Base-by-base conservation (phyloP, 2,113 vertebrate genomes). In the Oreochromis tanganicae region DNA sequence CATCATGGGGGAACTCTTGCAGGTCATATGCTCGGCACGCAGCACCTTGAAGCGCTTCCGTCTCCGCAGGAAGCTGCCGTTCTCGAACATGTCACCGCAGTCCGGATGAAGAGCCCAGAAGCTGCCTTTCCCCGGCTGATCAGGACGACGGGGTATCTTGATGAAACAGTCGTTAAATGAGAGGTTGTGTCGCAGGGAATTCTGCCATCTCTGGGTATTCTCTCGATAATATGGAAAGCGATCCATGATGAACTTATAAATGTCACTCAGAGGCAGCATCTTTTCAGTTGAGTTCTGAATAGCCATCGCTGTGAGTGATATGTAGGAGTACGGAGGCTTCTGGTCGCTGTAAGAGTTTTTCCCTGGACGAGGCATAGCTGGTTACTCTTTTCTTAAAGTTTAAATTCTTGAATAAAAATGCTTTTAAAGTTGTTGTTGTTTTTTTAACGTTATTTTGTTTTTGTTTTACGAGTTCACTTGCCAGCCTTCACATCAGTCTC, bases 311-410 rank as follows among this genome's bases (percentile, higher is more conserved):
- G 98, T 99, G 93, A 99, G 96, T 2, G 98, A 99, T 87, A 99
- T 99, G 90, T 99, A 99, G 6, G 98, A 99, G 88, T 99, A 99
- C 3, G 98, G 98, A 3, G 98, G 98, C 93, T 99, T 99, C 92
- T 99, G 98, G 95, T 99, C 98, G 92, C 98, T 99, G 95, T 99
- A 99, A 0, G 98, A 99, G 96, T 97, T 99, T 94, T 99, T 99
- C 59, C 98, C 98, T 4, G 98, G 98, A 87, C 98, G 97, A 91
- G 98, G 98, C 98, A 99, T 95, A 78, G 11, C 87, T 87, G 52
- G 71, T 85, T 80, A 29, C 13, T 38, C 27, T 41, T 86, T 46
- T 80, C 55, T 90, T 73, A 2, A 87, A 85, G 38, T 88, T 80
- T 87, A 1, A 83, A 46, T 52, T 36, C 2, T 57, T 80, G 56